phyloP scores from a whole-genome alignment of 1,140 invertebrate species.

The Brachionus asplanchnoidis region DNA sequence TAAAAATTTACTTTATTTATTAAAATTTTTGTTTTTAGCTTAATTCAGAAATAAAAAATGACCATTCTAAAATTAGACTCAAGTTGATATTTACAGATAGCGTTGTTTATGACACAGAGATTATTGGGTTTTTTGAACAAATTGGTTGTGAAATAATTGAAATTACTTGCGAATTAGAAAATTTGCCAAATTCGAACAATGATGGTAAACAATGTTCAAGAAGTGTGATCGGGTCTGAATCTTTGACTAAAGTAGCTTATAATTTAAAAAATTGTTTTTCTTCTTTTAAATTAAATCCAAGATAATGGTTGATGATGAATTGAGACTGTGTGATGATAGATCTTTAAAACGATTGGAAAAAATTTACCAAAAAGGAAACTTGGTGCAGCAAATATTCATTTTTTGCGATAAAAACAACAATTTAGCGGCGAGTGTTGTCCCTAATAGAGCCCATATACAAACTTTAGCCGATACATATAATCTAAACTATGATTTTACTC shows the following conservation, averaged over 20 bases:
- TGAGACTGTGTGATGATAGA: neutral
- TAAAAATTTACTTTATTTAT: neutral
- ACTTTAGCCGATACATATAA: neutral
- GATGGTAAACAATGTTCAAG: neutral
- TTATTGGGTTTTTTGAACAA: neutral
- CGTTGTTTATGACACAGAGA: neutral
- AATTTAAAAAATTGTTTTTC: neutral
- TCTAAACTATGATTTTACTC: neutral
- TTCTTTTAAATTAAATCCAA: neutral
- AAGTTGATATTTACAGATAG: neutral
- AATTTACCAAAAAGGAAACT: neutral
- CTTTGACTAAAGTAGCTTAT: neutral
- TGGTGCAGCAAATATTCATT: neutral
- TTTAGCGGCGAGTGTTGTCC: neutral
- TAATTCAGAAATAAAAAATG: neutral
- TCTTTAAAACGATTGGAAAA: neutral
- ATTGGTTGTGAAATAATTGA: slow-evolving; percentile 3
- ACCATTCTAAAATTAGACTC: too few species aligned
- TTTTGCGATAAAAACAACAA: neutral
- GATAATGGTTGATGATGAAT: neutral
- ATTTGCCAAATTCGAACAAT: neutral
- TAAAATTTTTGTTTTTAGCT: neutral
- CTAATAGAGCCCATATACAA: neutral
- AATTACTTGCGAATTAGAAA: neutral
- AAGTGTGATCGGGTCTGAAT: neutral